Percentiles rank a stretch among this genome's conserved stretches.
Evolutionary conservation across 2,797 vertebrate species (phyloP).

Genomic region (Muscicapa striata): DNA sequence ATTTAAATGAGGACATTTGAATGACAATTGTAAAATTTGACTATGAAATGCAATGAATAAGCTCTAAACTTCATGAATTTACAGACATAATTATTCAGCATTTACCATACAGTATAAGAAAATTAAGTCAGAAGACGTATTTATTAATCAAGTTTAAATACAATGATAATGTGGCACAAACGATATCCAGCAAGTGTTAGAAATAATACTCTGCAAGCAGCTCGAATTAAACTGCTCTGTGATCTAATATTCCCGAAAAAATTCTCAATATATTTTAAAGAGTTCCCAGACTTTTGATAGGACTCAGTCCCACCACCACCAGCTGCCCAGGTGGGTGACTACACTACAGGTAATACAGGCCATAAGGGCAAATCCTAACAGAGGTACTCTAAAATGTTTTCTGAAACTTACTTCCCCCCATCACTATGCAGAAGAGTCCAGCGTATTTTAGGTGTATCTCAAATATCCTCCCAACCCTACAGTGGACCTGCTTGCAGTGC

Average conservation of each 20-base stretch:
- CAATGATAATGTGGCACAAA: background rate
- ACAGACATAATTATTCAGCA: conserved; percentile 4
- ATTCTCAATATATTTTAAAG: background rate
- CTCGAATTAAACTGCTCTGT: background rate
- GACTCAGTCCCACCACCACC: background rate
- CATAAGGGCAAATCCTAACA: background rate
- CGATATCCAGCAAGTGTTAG: background rate
- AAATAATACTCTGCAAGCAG: background rate
- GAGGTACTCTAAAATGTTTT: background rate
- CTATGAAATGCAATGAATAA: conserved; percentile 39
- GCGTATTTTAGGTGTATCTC: background rate
- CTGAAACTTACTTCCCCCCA: background rate
- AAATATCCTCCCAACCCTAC: background rate
- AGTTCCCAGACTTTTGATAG: background rate
- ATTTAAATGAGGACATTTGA: conserved; percentile 26
- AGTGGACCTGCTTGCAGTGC: background rate
- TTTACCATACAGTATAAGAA: background rate
- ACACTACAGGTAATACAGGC: background rate
- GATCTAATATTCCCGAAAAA: background rate
- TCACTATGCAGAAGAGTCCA: background rate
- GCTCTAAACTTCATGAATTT: conserved; percentile 19
- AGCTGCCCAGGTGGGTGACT: background rate
- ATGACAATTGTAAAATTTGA: conserved; percentile 35
- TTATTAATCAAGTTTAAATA: conserved; percentile 32
- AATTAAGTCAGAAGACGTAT: background rate